These are phyloP conservation scores for Lepus oiostolus DNA, from an alignment of 2,797 vertebrate species.

Conservation along the genomic window DNA sequence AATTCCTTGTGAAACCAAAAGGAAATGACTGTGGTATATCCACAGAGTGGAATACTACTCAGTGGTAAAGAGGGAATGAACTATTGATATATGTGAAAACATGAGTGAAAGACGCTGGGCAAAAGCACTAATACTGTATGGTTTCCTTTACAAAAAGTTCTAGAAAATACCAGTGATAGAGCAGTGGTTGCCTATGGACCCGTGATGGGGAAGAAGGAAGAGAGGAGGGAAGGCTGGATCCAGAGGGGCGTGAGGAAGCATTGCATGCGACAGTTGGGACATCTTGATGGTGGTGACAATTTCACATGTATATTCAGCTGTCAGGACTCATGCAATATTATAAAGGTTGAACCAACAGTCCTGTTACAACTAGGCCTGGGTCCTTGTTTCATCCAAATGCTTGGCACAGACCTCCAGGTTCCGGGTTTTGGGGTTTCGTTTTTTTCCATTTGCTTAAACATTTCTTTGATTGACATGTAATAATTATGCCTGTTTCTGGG, in stretches of 20 bases:
- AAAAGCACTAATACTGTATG: background rate
- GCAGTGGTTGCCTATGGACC: background rate
- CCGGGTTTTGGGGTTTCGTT: background rate
- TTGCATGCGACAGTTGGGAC: no score
- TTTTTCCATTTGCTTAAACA: no score
- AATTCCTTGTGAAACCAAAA: background rate
- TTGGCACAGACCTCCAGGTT: background rate
- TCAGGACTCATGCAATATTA: background rate
- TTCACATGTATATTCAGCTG: background rate
- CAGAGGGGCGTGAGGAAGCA: background rate
- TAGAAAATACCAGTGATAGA: background rate
- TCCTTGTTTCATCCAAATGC: background rate
- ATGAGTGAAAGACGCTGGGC: slow-evolving; percentile 3
- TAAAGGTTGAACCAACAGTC: background rate
- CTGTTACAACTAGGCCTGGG: background rate
- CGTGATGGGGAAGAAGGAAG: background rate
- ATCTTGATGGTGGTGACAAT: background rate
- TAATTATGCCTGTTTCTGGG: no score
- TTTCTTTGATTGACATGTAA: no score
- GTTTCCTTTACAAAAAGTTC: background rate
- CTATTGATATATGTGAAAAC: background rate
- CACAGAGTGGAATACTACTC: background rate
- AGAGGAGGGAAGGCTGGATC: background rate
- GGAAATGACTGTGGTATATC: background rate
- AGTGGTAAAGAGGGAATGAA: background rate